A percentile compares a stretch with the other conserved stretches of the same genome.
These are phyloP conservation scores for Halichoerus grypus DNA, from an alignment of 2,113 vertebrate genomes.

Conservation along the genomic window DNA sequence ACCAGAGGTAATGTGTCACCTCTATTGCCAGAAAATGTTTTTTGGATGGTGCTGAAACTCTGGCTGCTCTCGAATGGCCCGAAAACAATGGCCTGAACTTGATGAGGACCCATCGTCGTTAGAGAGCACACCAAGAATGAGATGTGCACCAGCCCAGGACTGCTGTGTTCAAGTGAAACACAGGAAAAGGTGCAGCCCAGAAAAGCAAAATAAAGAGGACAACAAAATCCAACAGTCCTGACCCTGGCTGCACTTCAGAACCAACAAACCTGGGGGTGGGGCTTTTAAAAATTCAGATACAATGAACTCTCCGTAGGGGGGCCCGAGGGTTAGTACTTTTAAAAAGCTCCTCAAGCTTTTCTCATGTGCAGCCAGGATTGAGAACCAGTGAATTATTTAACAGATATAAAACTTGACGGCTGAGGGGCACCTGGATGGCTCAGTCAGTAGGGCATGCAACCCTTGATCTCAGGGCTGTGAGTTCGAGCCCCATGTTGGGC, in stretches of 20 bases:
- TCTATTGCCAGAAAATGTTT: neutral
- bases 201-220: neutral
- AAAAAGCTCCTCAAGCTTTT: neutral
- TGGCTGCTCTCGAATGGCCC: neutral
- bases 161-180: neutral
- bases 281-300: neutral
- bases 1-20: neutral
- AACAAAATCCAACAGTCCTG: neutral
- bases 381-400: conserved; percentile 26
- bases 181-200: neutral
- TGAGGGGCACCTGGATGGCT: neutral
- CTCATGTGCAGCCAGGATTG: neutral
- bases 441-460: neutral
- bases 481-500: neutral
- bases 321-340: neutral
- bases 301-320: neutral
- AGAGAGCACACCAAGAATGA: accelerated
- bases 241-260: neutral
- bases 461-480: neutral
- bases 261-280: neutral
- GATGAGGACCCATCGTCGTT: neutral
- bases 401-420: neutral
- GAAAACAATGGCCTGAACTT: neutral
- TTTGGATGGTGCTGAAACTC: neutral
- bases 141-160: neutral